phyloP scores from a whole-genome alignment of 2,888 invertebrate species.

The Crossocerus cetratus region DNA sequence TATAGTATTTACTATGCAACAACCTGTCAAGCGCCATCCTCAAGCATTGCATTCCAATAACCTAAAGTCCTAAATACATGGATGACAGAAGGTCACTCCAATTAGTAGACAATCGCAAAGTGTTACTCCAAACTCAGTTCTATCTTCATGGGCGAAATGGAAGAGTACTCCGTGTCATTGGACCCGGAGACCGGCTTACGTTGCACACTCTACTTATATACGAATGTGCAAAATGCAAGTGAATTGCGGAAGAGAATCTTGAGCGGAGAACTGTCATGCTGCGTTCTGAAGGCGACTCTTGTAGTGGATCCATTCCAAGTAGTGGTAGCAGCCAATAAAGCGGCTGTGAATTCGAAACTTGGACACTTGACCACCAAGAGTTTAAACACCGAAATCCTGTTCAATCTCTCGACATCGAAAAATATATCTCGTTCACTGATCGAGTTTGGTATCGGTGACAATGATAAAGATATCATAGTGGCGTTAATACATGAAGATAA shows the following conservation, averaged over 20 bases:
- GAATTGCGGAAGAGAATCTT: constrained; percentile 79
- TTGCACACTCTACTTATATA: constrained; percentile 79
- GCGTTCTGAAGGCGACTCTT: constrained; percentile 81
- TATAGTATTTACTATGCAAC: no score
- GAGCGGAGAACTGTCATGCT: constrained; percentile 80
- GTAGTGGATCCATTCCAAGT: constrained; percentile 82
- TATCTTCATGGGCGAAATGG: constrained; percentile 35
- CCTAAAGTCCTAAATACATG: no score
- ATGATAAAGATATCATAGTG: constrained; percentile 77
- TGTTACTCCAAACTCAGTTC: no score
- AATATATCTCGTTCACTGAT: constrained; percentile 84
- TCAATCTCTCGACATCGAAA: constrained; percentile 83
- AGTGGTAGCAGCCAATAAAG: constrained; percentile 84
- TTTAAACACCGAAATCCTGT: constrained; percentile 83
- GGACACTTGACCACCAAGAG: constrained; percentile 80
- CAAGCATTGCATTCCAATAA: no score
- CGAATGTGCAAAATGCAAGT: constrained; percentile 80
- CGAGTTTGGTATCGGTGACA: constrained; percentile 81
- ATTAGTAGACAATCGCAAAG: no score
- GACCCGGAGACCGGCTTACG: constrained; percentile 77
- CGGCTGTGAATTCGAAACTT: constrained; percentile 78
- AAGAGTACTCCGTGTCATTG: constrained; percentile 63
- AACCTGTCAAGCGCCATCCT: no score
- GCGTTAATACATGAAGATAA: constrained; percentile 73
- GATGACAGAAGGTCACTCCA: no score